Evolutionary conservation across 2,888 invertebrate species (phyloP).

Genomic region (Heliconius charithonia): DNA sequence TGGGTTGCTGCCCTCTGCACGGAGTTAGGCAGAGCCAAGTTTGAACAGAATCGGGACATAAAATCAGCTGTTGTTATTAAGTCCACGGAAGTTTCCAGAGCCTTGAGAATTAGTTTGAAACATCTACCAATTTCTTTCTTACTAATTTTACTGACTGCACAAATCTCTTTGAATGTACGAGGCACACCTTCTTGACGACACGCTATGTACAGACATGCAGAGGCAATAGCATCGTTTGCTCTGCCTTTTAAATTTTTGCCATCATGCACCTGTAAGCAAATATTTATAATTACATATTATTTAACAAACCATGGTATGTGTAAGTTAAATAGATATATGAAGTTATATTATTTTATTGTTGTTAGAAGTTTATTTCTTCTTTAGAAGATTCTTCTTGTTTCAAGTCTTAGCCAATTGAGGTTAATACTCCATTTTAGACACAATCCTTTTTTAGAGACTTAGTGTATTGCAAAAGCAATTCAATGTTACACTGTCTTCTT

Average conservation of each 20-base stretch:
- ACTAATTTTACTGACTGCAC: slow-evolving; percentile 99
- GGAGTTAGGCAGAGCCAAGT: slow-evolving; percentile 93
- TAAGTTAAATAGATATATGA: no score
- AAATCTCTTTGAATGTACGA: slow-evolving; percentile 99
- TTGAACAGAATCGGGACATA: slow-evolving; percentile 99
- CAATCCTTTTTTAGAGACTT: no score
- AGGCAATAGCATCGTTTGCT: slow-evolving; percentile 98
- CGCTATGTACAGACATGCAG: slow-evolving; percentile 99
- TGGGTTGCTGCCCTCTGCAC: slow-evolving; percentile 97
- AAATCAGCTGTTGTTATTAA: slow-evolving; percentile 99
- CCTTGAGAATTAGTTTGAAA: slow-evolving; percentile 98
- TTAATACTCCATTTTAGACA: neutral
- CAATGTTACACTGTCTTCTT: neutral
- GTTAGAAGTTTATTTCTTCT: no score
- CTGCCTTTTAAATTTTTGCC: slow-evolving; percentile 97
- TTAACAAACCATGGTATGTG: no score
- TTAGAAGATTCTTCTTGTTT: no score
- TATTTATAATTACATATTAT: neutral
- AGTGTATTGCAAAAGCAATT: neutral
- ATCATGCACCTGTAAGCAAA: slow-evolving; percentile 88
- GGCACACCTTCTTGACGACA: slow-evolving; percentile 99
- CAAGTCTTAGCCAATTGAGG: no score
- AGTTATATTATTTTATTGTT: no score
- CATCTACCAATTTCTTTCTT: slow-evolving; percentile 99
- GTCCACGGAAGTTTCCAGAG: slow-evolving; percentile 97